Percentiles rank a stretch among this genome's conserved stretches.
phyloP scores from a whole-genome alignment of 2,113 vertebrate species.

The Carassius gibelio region DNA sequence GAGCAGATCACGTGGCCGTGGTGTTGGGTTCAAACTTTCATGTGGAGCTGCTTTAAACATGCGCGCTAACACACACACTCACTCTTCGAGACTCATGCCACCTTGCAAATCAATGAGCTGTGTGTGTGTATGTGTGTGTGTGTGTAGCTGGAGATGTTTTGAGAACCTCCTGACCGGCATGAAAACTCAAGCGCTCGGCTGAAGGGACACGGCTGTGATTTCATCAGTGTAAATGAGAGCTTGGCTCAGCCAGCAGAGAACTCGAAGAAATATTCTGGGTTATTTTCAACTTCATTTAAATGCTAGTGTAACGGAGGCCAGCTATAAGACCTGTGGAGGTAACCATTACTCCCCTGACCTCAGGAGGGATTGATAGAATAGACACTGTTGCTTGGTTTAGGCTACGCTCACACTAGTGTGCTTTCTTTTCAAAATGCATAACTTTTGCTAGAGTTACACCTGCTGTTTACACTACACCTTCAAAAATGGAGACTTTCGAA shows the following conservation, averaged over 20 bases:
- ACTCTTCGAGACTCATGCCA: constrained; percentile 55
- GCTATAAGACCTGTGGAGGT: background rate
- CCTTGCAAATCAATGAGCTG: constrained; percentile 65
- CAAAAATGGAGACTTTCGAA: no score
- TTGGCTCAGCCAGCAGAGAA: background rate
- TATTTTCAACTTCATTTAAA: background rate
- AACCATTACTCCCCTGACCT: no score
- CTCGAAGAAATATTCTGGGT: background rate
- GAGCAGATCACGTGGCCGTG: constrained; percentile 50
- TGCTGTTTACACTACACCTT: no score
- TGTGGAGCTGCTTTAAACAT: constrained; percentile 65
- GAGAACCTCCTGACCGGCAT: constrained; percentile 41
- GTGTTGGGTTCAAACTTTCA: constrained; percentile 58
- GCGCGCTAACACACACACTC: constrained; percentile 50
- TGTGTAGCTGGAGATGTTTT: constrained; percentile 45
- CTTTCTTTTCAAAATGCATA: background rate
- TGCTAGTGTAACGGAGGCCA: background rate
- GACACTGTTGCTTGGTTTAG: no score
- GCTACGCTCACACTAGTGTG: no score
- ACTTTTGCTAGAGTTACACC: no score
- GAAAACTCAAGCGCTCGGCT: constrained; percentile 22
- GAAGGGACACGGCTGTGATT: background rate
- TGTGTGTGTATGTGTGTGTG: constrained; percentile 52
- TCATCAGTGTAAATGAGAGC: background rate
- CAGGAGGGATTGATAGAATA: no score